Evolutionary conservation across 2,113 vertebrate genomes (phyloP), one percentile per base, ranked within the genome.

Genomic region (Eptesicus fuscus): DNA sequence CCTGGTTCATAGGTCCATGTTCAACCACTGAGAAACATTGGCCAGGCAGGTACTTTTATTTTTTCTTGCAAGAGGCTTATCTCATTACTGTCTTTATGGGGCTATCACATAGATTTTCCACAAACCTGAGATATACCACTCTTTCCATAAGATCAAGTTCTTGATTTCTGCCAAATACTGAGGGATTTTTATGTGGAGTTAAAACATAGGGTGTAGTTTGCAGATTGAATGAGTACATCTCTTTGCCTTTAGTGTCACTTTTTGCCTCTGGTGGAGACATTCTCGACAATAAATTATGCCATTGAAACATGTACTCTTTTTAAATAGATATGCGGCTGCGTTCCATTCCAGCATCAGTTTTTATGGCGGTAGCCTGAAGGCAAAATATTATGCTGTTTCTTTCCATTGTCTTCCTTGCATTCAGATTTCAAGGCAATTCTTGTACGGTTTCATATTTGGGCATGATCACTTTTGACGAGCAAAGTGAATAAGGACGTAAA

Each of bases 211-310:
- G 9, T 56, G 25, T 70, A 61, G 18, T 53, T 23, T 70, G 30
- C 49, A 95, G 30, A 83, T 16, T 49, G 32, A 89, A 73, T 37
- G 49, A 91, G 56, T 35, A 88, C 13, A 70, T 20, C 40, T 30
- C 42, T 61, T 4, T 93, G 71, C 63, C 22, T 42, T 88, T 49
- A 90, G 37, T 79, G 90, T 86, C 84, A 80, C 30, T 79, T 93
- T 95, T 78, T 93, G 47, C 59, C 83, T 97, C 77, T 85, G 88
- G 69, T 89, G 78, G 83, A 96, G 28, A 91, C n/a, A 91, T 73
- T 96, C 67, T 49, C 88, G 67, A 92, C 67, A 88, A 95, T 92
- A 94, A 90, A 92, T 93, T 80, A 85, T 91, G 78, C 32, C 78
- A 83, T 2, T 78, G 83, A 91, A 94, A 95, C 49, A 70, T 25